Evolutionary conservation across 2,797 vertebrate species (phyloP).

Genomic region (Syngnathus rostellatus): DNA sequence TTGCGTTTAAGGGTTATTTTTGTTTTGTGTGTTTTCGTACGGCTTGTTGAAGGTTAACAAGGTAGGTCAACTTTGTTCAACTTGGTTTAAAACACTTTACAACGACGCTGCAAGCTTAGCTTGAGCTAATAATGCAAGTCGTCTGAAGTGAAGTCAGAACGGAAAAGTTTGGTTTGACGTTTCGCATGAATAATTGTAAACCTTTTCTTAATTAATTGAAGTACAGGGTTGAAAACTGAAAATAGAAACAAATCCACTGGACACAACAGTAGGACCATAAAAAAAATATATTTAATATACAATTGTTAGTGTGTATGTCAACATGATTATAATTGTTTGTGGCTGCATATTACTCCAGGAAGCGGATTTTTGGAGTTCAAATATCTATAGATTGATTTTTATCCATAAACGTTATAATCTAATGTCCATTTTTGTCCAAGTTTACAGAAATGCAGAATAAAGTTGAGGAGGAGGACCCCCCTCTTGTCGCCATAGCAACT

Average conservation of each 20-base stretch:
- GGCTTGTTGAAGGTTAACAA: neutral
- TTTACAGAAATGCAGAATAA: conserved; percentile 7
- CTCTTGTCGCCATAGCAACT: conserved; percentile 54
- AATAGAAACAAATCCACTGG: too few species aligned
- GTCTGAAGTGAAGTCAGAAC: neutral
- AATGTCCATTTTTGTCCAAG: neutral
- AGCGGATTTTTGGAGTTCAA: too few species aligned
- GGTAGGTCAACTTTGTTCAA: neutral
- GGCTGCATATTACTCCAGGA: too few species aligned
- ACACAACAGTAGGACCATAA: too few species aligned
- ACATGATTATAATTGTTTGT: too few species aligned
- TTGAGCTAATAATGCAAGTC: neutral
- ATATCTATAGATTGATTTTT: too few species aligned
- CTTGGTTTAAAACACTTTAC: neutral
- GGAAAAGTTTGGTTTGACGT: too few species aligned
- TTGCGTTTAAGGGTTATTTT: neutral
- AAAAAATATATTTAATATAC: too few species aligned
- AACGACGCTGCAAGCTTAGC: neutral
- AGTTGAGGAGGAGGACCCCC: conserved; percentile 19
- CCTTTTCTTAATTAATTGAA: too few species aligned
- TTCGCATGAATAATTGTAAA: too few species aligned
- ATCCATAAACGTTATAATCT: neutral
- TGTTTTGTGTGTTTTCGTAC: neutral
- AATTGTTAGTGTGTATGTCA: too few species aligned
- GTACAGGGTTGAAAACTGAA: too few species aligned